phyloP scores from a whole-genome alignment of 2,113 vertebrate genomes.

The Dasypus novemcinctus region DNA sequence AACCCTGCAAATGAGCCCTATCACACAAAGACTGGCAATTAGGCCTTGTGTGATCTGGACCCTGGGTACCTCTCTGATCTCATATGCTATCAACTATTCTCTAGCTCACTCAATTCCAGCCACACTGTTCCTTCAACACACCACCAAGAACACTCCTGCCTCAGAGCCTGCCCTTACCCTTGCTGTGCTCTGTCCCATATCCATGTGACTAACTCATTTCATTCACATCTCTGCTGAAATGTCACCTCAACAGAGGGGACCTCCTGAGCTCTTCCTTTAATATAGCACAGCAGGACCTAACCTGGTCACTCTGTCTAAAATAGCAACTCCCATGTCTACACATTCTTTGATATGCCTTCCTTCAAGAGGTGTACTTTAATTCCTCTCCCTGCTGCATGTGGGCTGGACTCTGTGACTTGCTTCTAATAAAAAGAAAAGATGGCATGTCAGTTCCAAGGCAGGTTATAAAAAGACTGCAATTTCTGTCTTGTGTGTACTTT shows the following conservation, averaged over 20 bases:
- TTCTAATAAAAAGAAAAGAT: background rate
- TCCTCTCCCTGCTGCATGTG: background rate
- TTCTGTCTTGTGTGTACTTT: background rate
- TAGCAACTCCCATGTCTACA: background rate
- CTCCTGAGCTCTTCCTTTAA: background rate
- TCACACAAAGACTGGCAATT: rapidly evolving
- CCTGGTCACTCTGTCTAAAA: background rate
- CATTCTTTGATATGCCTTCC: background rate
- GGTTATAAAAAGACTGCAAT: background rate
- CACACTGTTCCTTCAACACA: background rate
- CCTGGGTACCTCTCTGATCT: background rate
- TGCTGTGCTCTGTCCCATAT: background rate
- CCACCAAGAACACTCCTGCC: background rate
- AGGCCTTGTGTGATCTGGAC: background rate
- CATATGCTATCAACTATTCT: background rate
- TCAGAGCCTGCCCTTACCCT: background rate
- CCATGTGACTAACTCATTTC: background rate
- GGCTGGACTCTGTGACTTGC: background rate
- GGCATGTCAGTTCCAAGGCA: background rate
- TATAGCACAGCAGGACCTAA: background rate
- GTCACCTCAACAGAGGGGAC: background rate
- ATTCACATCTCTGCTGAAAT: background rate
- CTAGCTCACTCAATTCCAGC: background rate
- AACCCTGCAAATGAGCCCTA: background rate
- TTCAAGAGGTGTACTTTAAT: background rate